These are phyloP conservation scores for Actenoides lindsayi DNA, from an alignment of 2,113 vertebrate genomes.

Conservation along the genomic window DNA sequence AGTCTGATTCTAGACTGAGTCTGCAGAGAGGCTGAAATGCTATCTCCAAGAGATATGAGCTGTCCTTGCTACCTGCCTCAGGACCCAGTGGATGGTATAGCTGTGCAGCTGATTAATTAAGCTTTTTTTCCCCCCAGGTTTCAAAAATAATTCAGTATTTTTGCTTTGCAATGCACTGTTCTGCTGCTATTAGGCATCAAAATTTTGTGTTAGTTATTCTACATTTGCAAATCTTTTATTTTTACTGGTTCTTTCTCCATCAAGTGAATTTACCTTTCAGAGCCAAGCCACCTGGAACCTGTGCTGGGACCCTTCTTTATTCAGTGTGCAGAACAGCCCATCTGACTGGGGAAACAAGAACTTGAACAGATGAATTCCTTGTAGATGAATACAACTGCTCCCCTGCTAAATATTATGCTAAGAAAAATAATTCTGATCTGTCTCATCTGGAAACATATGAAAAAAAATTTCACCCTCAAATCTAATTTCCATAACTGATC, in stretches of 20 bases:
- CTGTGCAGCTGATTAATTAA: background rate
- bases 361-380: background rate
- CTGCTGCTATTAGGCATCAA: background rate
- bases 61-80: background rate
- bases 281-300: background rate
- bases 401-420: background rate
- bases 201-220: background rate
- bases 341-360: background rate
- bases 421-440: background rate
- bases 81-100: background rate
- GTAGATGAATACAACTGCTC: background rate
- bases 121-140: rapidly evolving
- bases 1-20: background rate
- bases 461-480: background rate
- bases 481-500: background rate
- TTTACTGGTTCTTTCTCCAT: background rate
- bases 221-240: background rate
- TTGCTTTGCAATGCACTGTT: background rate
- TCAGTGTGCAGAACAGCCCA: background rate
- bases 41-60: background rate
- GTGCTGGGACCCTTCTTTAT: background rate
- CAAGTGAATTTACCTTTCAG: background rate
- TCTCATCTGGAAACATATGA: background rate
- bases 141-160: background rate
- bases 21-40: background rate